These are phyloP conservation scores for Wiebesia pumilae DNA, from an alignment of 1,140 invertebrate species.

Conservation along the genomic window DNA sequence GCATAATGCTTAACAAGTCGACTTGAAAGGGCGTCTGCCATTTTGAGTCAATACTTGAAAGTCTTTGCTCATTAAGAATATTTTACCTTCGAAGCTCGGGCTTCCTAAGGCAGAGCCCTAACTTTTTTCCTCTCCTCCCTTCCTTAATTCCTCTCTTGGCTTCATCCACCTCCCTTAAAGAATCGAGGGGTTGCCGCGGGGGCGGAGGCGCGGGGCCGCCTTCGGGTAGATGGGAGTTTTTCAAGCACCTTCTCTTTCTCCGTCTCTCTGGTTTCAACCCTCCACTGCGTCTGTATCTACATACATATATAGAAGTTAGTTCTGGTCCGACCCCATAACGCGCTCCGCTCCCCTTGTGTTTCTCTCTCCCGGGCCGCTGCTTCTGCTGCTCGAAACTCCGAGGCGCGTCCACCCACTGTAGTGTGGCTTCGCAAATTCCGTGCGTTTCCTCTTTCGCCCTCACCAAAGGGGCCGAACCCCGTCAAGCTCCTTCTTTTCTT, in stretches of 20 bases:
- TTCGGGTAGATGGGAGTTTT: slow-evolving; percentile 66
- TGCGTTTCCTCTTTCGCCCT: slow-evolving; percentile 15
- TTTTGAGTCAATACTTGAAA: slow-evolving; percentile 75
- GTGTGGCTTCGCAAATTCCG: slow-evolving; percentile 38
- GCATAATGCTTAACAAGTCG: slow-evolving; percentile 73
- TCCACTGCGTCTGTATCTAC: slow-evolving; percentile 48
- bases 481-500: slow-evolving; percentile 10
- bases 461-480: slow-evolving; percentile 25
- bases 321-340: slow-evolving; percentile 14
- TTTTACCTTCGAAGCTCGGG: slow-evolving; percentile 65
- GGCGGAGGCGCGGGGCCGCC: slow-evolving; percentile 53
- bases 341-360: slow-evolving; percentile 8
- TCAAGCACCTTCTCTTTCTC: slow-evolving; percentile 59
- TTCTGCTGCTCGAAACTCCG: neutral
- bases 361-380: slow-evolving; percentile 14
- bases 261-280: slow-evolving; percentile 47
- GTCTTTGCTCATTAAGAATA: slow-evolving; percentile 75
- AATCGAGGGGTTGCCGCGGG: slow-evolving; percentile 4
- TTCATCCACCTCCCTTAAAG: slow-evolving; percentile 44
- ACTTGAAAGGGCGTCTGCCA: slow-evolving; percentile 73
- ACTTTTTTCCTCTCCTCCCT: slow-evolving; percentile 54
- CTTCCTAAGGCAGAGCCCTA: slow-evolving; percentile 33
- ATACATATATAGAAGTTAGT: neutral
- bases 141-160: slow-evolving; percentile 37
- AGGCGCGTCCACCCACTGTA: slow-evolving; percentile 42